Conservation (phyloP, 2,888 invertebrate genomes). For the Brenthis ino region DNA sequence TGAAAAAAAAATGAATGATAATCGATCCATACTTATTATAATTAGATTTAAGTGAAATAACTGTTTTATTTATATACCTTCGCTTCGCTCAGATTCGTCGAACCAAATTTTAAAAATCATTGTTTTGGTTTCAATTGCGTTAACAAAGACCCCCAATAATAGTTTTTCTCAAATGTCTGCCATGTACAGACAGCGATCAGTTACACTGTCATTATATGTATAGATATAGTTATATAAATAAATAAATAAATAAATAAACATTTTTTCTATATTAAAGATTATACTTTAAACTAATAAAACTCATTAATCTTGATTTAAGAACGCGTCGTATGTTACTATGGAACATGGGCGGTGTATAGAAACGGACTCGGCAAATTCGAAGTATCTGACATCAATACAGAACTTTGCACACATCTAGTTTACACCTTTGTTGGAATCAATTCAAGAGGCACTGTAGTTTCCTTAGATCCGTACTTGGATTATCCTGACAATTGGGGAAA, state of each 20-base stretch:
- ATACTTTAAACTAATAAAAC: not conserved
- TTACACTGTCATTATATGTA: too few species aligned
- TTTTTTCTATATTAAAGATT: too few species aligned
- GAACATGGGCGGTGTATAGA: slow-evolving; percentile 89
- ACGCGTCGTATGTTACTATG: slow-evolving; percentile 87
- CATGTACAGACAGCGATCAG: too few species aligned
- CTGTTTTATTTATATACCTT: not conserved
- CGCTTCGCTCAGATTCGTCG: too few species aligned
- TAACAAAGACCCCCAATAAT: too few species aligned
- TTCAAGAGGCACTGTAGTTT: slow-evolving; percentile 71
- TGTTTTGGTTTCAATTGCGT: too few species aligned
- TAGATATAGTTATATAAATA: too few species aligned
- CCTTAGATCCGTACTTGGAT: slow-evolving; percentile 85
- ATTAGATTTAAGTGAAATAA: not conserved
- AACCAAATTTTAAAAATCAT: too few species aligned
- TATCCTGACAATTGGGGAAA: slow-evolving; percentile 83
- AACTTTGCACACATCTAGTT: slow-evolving; percentile 88
- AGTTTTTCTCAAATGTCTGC: too few species aligned
- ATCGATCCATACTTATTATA: too few species aligned
- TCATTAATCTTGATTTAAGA: slow-evolving; percentile 62
- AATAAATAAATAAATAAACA: too few species aligned
- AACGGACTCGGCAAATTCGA: slow-evolving; percentile 84
- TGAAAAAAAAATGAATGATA: too few species aligned
- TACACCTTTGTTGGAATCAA: slow-evolving; percentile 89
- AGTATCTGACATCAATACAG: slow-evolving; percentile 85